Conservation (phyloP, 2,113 vertebrate species). For the Oncorhynchus nerka region DNA sequence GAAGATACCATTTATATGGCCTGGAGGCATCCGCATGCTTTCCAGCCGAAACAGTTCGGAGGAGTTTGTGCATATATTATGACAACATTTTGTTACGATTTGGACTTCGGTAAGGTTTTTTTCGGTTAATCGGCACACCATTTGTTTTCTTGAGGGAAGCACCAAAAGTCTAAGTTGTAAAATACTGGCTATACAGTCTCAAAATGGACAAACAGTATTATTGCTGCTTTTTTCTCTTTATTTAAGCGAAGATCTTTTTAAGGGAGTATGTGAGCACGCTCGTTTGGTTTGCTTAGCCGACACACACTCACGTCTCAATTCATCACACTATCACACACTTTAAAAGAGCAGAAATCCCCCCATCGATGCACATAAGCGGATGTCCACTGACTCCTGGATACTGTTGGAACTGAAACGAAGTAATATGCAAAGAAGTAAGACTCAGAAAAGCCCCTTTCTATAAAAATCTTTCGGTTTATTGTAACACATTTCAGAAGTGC, state of each 20-base stretch:
- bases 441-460: no score
- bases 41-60: no score
- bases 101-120: no score
- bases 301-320: constrained; percentile 19
- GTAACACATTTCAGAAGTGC: constrained; percentile 6
- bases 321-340: background rate
- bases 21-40: constrained; percentile 5
- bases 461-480: background rate
- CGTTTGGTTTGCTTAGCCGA: constrained; percentile 3
- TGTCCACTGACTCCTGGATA: background rate
- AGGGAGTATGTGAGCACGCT: constrained; percentile 1
- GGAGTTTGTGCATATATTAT: no score
- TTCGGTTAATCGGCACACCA: no score
- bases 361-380: background rate
- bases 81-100: no score
- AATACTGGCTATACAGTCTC: no score
- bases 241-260: background rate
- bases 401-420: background rate
- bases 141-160: no score
- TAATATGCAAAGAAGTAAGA: background rate
- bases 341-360: background rate
- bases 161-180: no score
- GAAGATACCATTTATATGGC: constrained; percentile 28
- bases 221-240: no score
- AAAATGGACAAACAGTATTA: no score